These are phyloP conservation scores for Romanogobio albipinnatus DNA, from an alignment of 2,113 vertebrate species.

Conservation along the genomic window DNA sequence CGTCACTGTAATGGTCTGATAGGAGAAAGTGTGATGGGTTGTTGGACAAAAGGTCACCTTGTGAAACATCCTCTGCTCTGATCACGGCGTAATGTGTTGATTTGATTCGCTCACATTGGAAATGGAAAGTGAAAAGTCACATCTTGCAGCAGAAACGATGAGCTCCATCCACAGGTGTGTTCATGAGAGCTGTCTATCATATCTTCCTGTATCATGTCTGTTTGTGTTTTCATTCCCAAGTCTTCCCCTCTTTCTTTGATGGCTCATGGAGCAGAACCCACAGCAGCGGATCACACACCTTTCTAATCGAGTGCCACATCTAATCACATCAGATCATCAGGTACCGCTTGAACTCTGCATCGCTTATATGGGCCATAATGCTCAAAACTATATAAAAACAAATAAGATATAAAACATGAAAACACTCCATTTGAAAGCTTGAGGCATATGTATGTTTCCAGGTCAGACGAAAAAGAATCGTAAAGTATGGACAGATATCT, in stretches of 20 bases:
- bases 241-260: too few species aligned
- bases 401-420: too few species aligned
- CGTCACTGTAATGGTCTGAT: neutral
- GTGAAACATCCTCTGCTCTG: neutral
- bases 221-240: too few species aligned
- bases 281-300: neutral
- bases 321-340: neutral
- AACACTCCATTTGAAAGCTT: too few species aligned
- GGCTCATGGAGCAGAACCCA: neutral
- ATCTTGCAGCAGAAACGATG: too few species aligned
- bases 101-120: neutral
- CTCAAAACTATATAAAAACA: too few species aligned
- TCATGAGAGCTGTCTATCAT: too few species aligned
- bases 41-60: neutral
- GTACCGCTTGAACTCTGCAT: neutral
- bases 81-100: neutral
- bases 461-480: too few species aligned
- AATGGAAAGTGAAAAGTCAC: neutral
- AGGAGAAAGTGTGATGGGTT: neutral
- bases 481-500: too few species aligned
- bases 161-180: too few species aligned
- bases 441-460: too few species aligned
- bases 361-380: neutral
- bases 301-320: neutral
- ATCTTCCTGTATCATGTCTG: too few species aligned